These are phyloP conservation scores for Ornithorhynchus anatinus DNA, from an alignment of 2,113 vertebrate species.

Conservation along the genomic window DNA sequence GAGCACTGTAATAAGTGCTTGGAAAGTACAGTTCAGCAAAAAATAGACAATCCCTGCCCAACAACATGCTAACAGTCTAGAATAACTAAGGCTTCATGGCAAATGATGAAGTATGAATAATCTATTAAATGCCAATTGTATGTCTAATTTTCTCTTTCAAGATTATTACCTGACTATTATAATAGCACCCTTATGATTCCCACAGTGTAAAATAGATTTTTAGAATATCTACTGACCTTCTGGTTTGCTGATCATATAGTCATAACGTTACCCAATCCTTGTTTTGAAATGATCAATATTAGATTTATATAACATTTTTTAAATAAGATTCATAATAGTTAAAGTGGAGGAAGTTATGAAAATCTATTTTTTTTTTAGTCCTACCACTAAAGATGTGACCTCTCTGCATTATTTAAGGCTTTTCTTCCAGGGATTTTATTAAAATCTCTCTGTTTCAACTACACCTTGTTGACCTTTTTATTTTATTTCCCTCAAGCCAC, in stretches of 20 bases:
- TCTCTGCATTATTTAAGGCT: constrained; percentile 4
- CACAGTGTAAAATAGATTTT: not conserved
- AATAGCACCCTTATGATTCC: not conserved
- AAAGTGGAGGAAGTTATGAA: not conserved
- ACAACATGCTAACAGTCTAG: too few species aligned
- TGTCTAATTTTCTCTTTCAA: not conserved
- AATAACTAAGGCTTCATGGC: too few species aligned
- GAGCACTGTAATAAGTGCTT: too few species aligned
- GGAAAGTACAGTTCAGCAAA: too few species aligned
- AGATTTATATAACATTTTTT: not conserved
- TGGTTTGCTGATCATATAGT: not conserved
- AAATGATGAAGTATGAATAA: too few species aligned
- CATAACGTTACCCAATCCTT: not conserved
- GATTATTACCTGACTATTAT: not conserved
- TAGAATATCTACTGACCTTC: not conserved
- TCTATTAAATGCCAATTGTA: too few species aligned
- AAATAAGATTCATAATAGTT: not conserved
- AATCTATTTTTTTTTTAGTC: too few species aligned
- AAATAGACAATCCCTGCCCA: too few species aligned
- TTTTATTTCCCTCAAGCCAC: constrained; percentile 13
- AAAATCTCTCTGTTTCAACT: constrained; percentile 6
- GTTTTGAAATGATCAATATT: not conserved
- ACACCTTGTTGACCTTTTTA: not conserved
- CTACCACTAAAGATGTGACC: not conserved
- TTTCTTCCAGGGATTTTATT: not conserved